These are phyloP conservation scores for Tinea trinotella DNA, from an alignment of 2,888 invertebrate genomes.

Conservation along the genomic window DNA sequence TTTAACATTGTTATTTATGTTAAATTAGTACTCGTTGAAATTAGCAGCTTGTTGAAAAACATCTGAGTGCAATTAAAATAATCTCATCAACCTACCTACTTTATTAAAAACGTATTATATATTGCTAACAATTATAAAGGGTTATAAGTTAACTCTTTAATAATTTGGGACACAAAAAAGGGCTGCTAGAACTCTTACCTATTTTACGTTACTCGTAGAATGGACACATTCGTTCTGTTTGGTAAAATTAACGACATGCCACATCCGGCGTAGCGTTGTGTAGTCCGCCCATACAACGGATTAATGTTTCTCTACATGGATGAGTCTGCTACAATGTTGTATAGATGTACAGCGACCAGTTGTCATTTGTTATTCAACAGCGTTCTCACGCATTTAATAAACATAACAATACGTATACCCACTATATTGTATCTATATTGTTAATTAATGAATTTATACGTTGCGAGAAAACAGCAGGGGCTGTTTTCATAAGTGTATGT, in stretches of 20 bases:
- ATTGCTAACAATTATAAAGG: too few species aligned
- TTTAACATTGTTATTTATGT: too few species aligned
- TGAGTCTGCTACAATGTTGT: constrained; percentile 8
- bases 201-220: constrained; percentile 2
- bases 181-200: background rate
- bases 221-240: constrained; percentile 18
- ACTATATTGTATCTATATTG: too few species aligned
- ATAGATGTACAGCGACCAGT: background rate
- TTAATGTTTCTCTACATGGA: constrained; percentile 16
- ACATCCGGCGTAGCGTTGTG: constrained; percentile 15
- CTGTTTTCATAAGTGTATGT: too few species aligned
- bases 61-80: too few species aligned
- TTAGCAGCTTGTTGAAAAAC: too few species aligned
- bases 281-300: constrained; percentile 12
- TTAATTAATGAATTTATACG: too few species aligned
- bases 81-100: too few species aligned
- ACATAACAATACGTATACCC: background rate
- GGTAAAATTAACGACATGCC: constrained; percentile 18
- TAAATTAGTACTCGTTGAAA: too few species aligned
- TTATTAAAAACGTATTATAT: too few species aligned
- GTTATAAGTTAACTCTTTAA: background rate
- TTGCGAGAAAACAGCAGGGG: too few species aligned
- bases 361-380: background rate
- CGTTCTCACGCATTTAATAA: background rate
- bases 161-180: background rate